These are phyloP conservation scores for Keiferia lycopersicella DNA, from an alignment of 2,888 invertebrate genomes.

Conservation along the genomic window DNA sequence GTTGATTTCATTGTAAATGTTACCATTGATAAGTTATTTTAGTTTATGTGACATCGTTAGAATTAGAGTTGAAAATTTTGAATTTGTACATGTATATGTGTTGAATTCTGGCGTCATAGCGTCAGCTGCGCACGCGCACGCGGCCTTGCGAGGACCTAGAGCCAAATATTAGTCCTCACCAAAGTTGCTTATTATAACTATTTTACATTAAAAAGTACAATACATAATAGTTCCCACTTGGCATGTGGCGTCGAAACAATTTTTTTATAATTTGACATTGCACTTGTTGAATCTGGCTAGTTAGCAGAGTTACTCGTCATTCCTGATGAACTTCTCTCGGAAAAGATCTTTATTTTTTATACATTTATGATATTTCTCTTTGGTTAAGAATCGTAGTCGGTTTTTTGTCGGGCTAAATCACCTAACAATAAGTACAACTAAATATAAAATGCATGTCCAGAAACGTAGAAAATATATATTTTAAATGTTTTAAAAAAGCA, in stretches of 20 bases:
- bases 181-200: constrained; percentile 51
- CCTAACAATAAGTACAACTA: constrained; percentile 73
- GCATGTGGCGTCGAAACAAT: constrained; percentile 21
- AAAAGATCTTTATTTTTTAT: constrained; percentile 80
- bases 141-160: constrained; percentile 28
- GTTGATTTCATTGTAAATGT: constrained; percentile 76
- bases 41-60: constrained; percentile 42
- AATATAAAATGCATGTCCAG: constrained; percentile 71
- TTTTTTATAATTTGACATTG: constrained; percentile 7
- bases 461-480: constrained; percentile 70
- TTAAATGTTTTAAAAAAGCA: constrained; percentile 69
- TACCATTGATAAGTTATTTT: constrained; percentile 78
- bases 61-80: constrained; percentile 35
- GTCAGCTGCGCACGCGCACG: constrained; percentile 26
- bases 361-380: constrained; percentile 61
- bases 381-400: constrained; percentile 56
- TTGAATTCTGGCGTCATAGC: constrained; percentile 30
- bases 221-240: constrained; percentile 33
- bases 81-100: constrained; percentile 33
- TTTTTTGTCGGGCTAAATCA: constrained; percentile 71
- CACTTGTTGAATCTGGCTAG: constrained; percentile 9
- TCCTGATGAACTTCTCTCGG: constrained; percentile 66
- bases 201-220: constrained; percentile 36
- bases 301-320: constrained; percentile 49
- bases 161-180: constrained; percentile 52